Percentiles rank a stretch among this genome's conserved stretches.
phyloP scores from a whole-genome alignment of 1,140 invertebrate genomes.

The Drosophila kanapiae region DNA sequence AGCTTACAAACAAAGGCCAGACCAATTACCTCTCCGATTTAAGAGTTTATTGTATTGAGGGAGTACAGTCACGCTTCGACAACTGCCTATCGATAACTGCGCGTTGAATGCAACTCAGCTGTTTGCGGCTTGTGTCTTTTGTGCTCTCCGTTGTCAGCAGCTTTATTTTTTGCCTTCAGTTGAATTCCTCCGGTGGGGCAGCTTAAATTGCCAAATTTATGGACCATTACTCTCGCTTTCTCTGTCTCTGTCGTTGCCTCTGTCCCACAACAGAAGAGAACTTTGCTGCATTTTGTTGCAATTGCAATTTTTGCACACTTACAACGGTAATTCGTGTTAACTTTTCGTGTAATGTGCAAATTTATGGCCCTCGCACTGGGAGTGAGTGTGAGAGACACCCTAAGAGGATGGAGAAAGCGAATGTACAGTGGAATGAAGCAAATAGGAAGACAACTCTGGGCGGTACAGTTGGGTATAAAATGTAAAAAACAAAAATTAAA shows the following conservation, averaged over 20 bases:
- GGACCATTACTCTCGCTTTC: conserved; percentile 21
- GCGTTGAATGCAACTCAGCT: background rate
- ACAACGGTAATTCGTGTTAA: conserved; percentile 68
- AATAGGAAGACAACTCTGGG: background rate
- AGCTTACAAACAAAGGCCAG: too few relatives aligned
- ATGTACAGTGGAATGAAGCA: background rate
- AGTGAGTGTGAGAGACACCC: background rate
- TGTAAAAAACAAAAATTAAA: too few relatives aligned
- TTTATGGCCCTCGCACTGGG: conserved; percentile 30
- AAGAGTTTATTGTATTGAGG: background rate
- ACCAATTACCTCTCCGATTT: too few relatives aligned
- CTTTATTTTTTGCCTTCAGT: background rate
- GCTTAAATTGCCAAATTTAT: conserved; percentile 59
- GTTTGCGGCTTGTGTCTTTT: background rate
- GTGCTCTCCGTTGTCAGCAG: background rate
- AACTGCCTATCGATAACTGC: conserved; percentile 2
- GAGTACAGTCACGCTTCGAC: conserved; percentile 23
- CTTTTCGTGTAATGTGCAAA: conserved; percentile 67
- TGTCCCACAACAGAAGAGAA: background rate
- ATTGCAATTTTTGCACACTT: conserved; percentile 69
- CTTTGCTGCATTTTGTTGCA: conserved; percentile 40
- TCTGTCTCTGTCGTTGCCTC: background rate
- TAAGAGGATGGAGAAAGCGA: background rate
- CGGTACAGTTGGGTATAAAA: background rate
- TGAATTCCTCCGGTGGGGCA: conserved; percentile 3